phyloP scores from a whole-genome alignment of 37 sponge, comb jelly and placozoan species.

The Amphimedon queenslandica region DNA sequence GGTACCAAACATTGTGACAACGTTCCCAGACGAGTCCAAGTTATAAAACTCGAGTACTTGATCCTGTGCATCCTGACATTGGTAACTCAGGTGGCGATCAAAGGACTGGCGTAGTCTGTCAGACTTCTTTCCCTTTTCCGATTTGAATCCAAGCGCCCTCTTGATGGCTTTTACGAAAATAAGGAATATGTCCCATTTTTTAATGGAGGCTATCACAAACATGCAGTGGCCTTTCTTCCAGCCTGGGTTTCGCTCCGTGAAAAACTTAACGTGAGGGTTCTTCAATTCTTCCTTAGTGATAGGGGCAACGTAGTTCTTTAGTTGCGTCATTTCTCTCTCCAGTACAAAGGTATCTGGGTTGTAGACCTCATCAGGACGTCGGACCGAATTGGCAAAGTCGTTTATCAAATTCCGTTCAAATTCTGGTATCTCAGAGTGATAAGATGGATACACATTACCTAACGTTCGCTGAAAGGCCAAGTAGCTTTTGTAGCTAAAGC shows the following conservation, averaged over 20 bases:
- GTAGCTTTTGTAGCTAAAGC: slow-evolving; percentile 85
- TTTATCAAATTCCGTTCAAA: slow-evolving; percentile 43
- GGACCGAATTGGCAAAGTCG: slow-evolving; percentile 34
- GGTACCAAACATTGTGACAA: too few species aligned
- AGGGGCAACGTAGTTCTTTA: slow-evolving; percentile 40
- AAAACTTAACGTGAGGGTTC: slow-evolving; percentile 75
- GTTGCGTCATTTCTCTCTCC: slow-evolving; percentile 11
- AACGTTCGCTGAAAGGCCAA: slow-evolving; percentile 1
- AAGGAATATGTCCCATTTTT: not conserved
- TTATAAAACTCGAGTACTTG: not conserved
- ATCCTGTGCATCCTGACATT: not conserved
- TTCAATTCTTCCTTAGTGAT: slow-evolving; percentile 17
- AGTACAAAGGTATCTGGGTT: slow-evolving; percentile 49
- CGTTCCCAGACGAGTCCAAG: not conserved
- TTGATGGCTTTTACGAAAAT: not conserved
- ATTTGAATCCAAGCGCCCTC: not conserved
- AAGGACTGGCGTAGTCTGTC: not conserved
- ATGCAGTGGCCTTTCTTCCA: slow-evolving; percentile 49
- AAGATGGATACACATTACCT: slow-evolving; percentile 24
- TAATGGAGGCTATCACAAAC: not conserved
- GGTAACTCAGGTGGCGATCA: not conserved
- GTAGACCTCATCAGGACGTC: slow-evolving; percentile 21
- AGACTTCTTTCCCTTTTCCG: not conserved
- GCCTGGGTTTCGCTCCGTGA: slow-evolving; percentile 50
- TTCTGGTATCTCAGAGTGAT: slow-evolving; percentile 44